These are phyloP conservation scores for Riparia riparia DNA, from an alignment of 2,113 vertebrate species.

Conservation along the genomic window DNA sequence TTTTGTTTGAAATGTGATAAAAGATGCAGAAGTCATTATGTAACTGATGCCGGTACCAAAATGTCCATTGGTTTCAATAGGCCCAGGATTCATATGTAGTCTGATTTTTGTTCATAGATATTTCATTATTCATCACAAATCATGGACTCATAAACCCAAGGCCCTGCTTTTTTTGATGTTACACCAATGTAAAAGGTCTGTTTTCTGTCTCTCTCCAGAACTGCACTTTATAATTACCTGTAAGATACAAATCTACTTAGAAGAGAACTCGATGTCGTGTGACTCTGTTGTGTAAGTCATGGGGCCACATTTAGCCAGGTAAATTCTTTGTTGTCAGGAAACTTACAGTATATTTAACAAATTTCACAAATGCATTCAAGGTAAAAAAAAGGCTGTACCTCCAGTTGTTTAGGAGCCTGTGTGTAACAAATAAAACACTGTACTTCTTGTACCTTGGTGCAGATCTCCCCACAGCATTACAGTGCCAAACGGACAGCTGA, in stretches of 20 bases:
- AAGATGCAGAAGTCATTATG: background rate
- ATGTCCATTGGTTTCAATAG: background rate
- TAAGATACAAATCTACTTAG: background rate
- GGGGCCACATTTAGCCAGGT: background rate
- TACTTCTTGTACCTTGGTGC: background rate
- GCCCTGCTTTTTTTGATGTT: background rate
- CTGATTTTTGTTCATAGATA: background rate
- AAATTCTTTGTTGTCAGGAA: background rate
- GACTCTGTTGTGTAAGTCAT: background rate
- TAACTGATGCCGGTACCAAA: background rate
- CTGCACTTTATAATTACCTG: background rate
- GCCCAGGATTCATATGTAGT: background rate
- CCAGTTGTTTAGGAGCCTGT: background rate
- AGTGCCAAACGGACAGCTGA: background rate
- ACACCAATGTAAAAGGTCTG: background rate
- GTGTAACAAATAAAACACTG: background rate
- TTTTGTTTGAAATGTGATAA: background rate
- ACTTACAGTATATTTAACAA: background rate
- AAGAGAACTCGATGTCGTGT: rapidly evolving
- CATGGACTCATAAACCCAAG: rapidly evolving
- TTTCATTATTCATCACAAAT: background rate
- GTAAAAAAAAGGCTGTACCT: background rate
- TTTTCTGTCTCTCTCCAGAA: background rate
- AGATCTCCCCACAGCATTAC: background rate
- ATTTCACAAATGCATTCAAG: background rate